Conservation (phyloP, 1,140 invertebrate species). For the Leptestheria dahalacensis region DNA sequence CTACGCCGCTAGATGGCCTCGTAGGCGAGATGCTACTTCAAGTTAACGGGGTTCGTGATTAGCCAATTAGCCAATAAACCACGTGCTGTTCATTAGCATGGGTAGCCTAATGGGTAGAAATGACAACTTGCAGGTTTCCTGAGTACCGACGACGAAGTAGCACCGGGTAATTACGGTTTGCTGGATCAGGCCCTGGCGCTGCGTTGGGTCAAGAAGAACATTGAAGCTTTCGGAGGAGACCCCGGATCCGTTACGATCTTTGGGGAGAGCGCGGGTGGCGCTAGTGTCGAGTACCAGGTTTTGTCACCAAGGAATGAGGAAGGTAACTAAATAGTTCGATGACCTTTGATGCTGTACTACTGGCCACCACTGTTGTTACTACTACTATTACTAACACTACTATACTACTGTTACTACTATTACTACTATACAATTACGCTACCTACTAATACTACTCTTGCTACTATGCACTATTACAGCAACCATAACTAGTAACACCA, state of each 20-base stretch:
- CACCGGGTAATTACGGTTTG: conserved; percentile 33
- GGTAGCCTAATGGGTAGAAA: background rate
- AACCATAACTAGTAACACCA: no score
- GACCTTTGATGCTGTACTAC: background rate
- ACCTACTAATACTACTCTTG: no score
- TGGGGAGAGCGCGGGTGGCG: conserved; percentile 6
- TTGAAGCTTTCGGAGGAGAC: conserved; percentile 4
- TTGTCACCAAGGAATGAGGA: background rate
- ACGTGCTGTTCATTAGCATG: background rate
- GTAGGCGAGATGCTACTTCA: no score
- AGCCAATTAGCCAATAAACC: background rate
- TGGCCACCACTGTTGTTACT: background rate
- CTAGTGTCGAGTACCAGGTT: background rate
- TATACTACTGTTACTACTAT: no score
- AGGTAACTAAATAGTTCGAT: background rate
- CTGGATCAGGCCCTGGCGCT: conserved; percentile 32
- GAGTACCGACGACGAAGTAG: conserved; percentile 26
- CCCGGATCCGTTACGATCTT: conserved; percentile 7
- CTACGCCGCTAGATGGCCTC: no score
- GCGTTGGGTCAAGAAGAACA: conserved; percentile 7
- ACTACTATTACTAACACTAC: no score
- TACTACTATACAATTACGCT: no score
- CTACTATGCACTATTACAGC: no score
- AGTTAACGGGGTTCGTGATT: background rate
- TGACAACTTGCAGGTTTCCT: conserved; percentile 26